A percentile compares a stretch with the other conserved stretches of the same genome.
Conservation (phyloP, 2,888 invertebrate species). For the Rhamphomyia laevipes region DNA sequence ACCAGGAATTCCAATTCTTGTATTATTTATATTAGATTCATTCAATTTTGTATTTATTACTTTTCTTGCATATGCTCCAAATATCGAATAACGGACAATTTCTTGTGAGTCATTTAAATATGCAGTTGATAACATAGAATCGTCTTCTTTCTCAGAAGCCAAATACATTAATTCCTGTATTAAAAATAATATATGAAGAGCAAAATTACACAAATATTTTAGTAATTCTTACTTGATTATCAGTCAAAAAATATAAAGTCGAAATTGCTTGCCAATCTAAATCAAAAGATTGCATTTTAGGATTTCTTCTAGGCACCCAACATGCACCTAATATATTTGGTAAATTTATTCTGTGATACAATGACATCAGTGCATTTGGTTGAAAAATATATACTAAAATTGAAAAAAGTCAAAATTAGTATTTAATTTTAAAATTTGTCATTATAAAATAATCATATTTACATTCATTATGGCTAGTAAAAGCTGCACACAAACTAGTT, state of each 20-base stretch:
- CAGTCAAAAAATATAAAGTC: constrained; percentile 48
- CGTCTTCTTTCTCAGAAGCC: constrained; percentile 35
- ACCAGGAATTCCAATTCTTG: constrained; percentile 33
- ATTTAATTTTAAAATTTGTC: neutral
- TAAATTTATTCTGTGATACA: constrained; percentile 41
- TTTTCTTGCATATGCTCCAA: constrained; percentile 38
- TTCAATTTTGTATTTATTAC: constrained; percentile 18
- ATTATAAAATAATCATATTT: constrained; percentile 25
- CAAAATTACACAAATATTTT: neutral
- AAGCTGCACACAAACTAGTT: constrained; percentile 51
- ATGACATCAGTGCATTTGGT: constrained; percentile 43
- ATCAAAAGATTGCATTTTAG: constrained; percentile 36
- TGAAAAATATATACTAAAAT: constrained; percentile 51
- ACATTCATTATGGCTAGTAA: constrained; percentile 49
- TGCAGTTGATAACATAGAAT: constrained; percentile 30
- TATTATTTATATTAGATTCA: constrained; percentile 16
- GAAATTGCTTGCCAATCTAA: constrained; percentile 49
- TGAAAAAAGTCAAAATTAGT: constrained; percentile 2
- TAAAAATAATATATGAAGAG: constrained; percentile 6
- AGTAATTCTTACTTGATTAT: constrained; percentile 41
- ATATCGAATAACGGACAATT: constrained; percentile 37
- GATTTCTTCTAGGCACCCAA: constrained; percentile 45
- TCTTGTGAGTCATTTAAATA: constrained; percentile 22
- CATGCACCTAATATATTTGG: constrained; percentile 40
- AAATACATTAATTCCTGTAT: constrained; percentile 41